Conservation (phyloP, 2,888 invertebrate species). For the Octodonta nipae region DNA sequence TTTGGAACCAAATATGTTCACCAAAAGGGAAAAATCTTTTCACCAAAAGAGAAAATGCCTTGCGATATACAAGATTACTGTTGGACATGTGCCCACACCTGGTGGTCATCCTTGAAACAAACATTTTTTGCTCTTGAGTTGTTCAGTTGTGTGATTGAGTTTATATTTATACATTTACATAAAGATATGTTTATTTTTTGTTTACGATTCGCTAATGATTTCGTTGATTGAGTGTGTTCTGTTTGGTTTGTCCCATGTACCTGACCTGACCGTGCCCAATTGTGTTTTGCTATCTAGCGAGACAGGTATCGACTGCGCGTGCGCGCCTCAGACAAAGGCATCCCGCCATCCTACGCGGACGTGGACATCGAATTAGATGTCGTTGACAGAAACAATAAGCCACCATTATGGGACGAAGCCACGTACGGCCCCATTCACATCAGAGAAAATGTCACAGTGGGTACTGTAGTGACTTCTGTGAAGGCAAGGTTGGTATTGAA, state of each 20-base stretch:
- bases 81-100: not conserved
- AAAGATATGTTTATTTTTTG: slow-evolving; percentile 14
- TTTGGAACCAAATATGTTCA: no score
- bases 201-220: slow-evolving; percentile 19
- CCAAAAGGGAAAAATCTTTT: no score
- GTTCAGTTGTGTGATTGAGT: slow-evolving; percentile 34
- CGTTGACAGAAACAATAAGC: slow-evolving; percentile 97
- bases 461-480: slow-evolving; percentile 94
- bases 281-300: slow-evolving; percentile 60
- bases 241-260: slow-evolving; percentile 35
- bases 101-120: slow-evolving; percentile 2
- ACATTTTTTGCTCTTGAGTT: slow-evolving; percentile 19
- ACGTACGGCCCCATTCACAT: slow-evolving; percentile 95
- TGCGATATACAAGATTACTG: no score
- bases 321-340: slow-evolving; percentile 90
- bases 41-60: no score
- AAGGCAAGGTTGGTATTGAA: slow-evolving; percentile 89
- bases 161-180: slow-evolving; percentile 16
- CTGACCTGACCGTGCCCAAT: slow-evolving; percentile 51
- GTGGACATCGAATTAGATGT: slow-evolving; percentile 97
- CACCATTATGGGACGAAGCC: slow-evolving; percentile 88
- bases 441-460: slow-evolving; percentile 97
- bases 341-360: slow-evolving; percentile 82
- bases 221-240: slow-evolving; percentile 31
- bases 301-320: slow-evolving; percentile 93